These are phyloP conservation scores for Tonatia bakeri DNA, from an alignment of 2,113 vertebrate species.

Conservation along the genomic window DNA sequence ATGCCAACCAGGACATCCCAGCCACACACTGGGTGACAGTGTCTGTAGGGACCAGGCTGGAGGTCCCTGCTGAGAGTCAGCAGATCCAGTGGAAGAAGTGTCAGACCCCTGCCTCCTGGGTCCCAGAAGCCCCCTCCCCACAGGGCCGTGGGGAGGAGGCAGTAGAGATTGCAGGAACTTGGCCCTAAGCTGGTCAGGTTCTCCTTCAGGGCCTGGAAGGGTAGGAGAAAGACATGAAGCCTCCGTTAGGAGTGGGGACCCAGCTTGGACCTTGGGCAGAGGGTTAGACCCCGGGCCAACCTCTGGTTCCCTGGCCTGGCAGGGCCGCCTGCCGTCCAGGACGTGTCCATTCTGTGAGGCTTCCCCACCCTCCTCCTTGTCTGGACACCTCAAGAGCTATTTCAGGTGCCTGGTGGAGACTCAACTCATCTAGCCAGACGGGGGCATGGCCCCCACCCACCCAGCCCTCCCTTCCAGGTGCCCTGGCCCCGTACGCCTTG, in stretches of 20 bases:
- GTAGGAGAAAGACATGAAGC: background rate
- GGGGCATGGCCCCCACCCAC: no score
- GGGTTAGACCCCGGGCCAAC: background rate
- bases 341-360: background rate
- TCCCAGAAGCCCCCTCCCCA: background rate
- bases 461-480: background rate
- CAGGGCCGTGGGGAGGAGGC: background rate
- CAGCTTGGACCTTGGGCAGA: background rate
- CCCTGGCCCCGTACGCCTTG: background rate
- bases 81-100: background rate
- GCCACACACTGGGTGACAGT: accelerated
- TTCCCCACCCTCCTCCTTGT: accelerated
- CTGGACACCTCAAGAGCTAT: background rate
- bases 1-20: background rate
- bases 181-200: background rate
- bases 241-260: no score
- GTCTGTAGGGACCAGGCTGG: background rate
- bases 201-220: background rate
- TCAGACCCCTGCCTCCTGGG: accelerated
- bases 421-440: accelerated
- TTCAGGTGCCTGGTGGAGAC: background rate
- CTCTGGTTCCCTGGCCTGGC: background rate
- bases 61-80: background rate
- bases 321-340: accelerated
- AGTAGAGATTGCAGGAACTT: background rate